phyloP scores from a whole-genome alignment of 1,140 invertebrate species.

The Nebria ingens region DNA sequence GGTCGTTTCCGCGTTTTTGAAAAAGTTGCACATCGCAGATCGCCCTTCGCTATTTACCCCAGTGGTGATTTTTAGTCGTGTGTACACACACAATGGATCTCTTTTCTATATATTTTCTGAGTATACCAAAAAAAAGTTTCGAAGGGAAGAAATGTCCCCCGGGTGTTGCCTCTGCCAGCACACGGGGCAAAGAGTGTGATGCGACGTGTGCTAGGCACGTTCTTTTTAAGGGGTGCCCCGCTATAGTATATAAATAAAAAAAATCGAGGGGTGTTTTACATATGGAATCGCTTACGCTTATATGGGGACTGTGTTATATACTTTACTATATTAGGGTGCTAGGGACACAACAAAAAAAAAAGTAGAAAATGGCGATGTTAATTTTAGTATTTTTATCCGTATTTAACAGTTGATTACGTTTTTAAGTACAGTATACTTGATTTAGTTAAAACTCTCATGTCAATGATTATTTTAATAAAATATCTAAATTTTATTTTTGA shows the following conservation, averaged over 20 bases:
- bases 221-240: neutral
- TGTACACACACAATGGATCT: neutral
- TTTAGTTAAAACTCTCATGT: too few relatives aligned
- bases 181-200: neutral
- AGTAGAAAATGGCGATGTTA: too few relatives aligned
- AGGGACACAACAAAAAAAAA: too few relatives aligned
- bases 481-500: too few relatives aligned
- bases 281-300: too few relatives aligned
- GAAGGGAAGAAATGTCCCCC: neutral
- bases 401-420: too few relatives aligned
- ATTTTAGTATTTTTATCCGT: too few relatives aligned
- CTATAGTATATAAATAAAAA: neutral
- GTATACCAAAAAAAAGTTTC: neutral
- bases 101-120: constrained; percentile 7
- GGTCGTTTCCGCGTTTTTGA: constrained; percentile 5
- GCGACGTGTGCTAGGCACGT: constrained; percentile 1
- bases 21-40: neutral
- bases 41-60: too few relatives aligned
- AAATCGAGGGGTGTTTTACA: neutral
- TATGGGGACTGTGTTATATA: too few relatives aligned
- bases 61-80: constrained; percentile 5
- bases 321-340: too few relatives aligned
- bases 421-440: too few relatives aligned
- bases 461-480: too few relatives aligned
- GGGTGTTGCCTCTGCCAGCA: neutral